A percentile compares a stretch with the other conserved stretches of the same genome.
These are phyloP conservation scores for Callospermophilus lateralis DNA, from an alignment of 2,113 vertebrate genomes.

Conservation along the genomic window DNA sequence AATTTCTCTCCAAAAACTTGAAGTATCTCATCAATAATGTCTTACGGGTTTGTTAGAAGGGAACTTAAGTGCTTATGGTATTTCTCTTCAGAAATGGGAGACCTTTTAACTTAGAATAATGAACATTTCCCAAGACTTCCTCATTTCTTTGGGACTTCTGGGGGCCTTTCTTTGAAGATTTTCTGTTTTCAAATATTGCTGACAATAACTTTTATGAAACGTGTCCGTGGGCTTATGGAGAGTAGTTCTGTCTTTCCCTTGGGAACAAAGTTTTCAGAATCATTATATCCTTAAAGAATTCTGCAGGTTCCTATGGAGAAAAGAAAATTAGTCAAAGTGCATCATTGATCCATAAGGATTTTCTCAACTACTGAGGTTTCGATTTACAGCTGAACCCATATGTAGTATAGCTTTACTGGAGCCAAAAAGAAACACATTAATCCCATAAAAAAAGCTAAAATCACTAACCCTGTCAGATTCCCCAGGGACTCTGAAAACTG, in stretches of 20 bases:
- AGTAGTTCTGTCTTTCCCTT: neutral
- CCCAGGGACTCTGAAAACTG: conserved; percentile 28
- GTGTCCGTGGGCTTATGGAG: accelerated
- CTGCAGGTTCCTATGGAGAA: conserved; percentile 40
- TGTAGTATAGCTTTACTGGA: conserved; percentile 38
- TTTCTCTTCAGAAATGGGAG: neutral
- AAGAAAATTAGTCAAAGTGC: conserved; percentile 6
- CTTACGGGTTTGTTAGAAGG: neutral
- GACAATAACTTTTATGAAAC: neutral
- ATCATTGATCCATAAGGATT: conserved; percentile 58
- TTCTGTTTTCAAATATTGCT: accelerated
- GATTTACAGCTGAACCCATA: conserved; percentile 69
- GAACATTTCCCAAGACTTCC: neutral
- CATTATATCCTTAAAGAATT: conserved; percentile 59
- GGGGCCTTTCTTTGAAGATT: neutral
- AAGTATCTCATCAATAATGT: neutral
- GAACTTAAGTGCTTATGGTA: neutral
- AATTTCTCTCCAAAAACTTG: neutral
- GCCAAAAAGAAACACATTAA: conserved; percentile 69
- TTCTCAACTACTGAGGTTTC: conserved; percentile 73
- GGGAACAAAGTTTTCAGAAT: neutral
- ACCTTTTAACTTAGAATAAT: neutral
- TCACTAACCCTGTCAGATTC: conserved; percentile 56
- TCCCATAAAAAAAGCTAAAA: conserved; percentile 72
- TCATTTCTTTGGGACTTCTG: neutral